Percentiles rank a stretch among this genome's conserved stretches.
phyloP scores from a whole-genome alignment of 2,888 invertebrate genomes.

The Busseola fusca region DNA sequence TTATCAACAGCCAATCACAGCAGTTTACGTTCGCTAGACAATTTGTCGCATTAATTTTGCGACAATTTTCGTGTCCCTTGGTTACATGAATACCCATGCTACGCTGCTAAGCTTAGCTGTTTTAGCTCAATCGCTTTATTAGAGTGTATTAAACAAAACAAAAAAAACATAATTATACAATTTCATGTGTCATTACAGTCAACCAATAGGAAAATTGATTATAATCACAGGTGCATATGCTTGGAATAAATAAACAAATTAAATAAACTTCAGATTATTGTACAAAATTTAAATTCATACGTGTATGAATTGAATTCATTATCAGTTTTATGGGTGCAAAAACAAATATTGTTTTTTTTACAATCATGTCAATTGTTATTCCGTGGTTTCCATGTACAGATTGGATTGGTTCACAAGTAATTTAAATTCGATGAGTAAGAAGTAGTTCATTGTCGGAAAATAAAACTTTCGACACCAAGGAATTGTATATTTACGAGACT shows the following conservation, averaged over 20 bases:
- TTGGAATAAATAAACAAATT: constrained; percentile 39
- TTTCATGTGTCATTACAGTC: constrained; percentile 21
- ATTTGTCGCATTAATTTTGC: background rate
- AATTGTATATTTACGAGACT: background rate
- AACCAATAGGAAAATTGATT: constrained; percentile 37
- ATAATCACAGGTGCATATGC: constrained; percentile 14
- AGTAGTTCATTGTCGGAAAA: background rate
- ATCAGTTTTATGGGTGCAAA: constrained; percentile 16
- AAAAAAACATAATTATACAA: constrained; percentile 20
- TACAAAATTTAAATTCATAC: constrained; percentile 4
- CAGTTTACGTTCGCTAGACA: background rate
- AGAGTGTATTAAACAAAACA: constrained; percentile 19
- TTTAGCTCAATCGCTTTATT: constrained; percentile 15
- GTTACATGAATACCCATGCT: background rate
- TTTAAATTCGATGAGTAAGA: background rate
- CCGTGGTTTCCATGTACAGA: background rate
- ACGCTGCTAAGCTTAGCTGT: too few species aligned
- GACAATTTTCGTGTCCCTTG: background rate
- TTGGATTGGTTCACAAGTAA: constrained; percentile 15
- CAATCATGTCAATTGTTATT: background rate
- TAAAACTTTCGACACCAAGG: background rate
- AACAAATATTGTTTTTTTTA: background rate
- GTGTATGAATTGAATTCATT: background rate
- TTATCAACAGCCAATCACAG: too few species aligned
- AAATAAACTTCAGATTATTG: constrained; percentile 23